Conservation (phyloP, 2,888 invertebrate species). For the Caenorhabditis sp. region DNA sequence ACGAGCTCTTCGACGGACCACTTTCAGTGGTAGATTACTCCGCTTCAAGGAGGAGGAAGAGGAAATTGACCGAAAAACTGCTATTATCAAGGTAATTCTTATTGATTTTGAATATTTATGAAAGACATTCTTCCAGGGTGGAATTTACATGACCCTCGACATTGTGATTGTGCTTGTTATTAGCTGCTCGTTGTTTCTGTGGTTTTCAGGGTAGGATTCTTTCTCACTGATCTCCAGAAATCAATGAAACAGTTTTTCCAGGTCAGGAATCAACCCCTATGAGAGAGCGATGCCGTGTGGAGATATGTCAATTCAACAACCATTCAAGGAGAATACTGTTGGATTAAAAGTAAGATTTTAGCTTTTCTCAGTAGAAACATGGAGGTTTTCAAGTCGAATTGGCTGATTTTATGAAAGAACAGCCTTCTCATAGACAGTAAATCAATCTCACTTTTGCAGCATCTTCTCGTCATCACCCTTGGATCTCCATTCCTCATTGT, state of each 20-base stretch:
- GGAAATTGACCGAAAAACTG: conserved; percentile 50
- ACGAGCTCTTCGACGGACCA: conserved; percentile 61
- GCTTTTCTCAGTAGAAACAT: too few relatives aligned
- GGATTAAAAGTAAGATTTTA: conserved; percentile 65
- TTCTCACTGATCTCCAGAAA: not conserved
- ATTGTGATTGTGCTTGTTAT: conserved; percentile 69
- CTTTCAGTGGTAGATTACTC: conserved; percentile 71
- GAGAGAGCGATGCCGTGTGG: conserved; percentile 93
- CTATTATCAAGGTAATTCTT: conserved; percentile 32
- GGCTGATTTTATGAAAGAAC: too few relatives aligned
- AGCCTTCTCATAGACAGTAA: not conserved
- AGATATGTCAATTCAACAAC: conserved; percentile 93
- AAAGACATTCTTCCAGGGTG: conserved; percentile 46
- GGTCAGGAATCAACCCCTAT: conserved; percentile 72
- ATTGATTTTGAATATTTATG: not conserved
- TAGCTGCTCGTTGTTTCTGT: conserved; percentile 68
- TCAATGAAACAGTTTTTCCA: conserved; percentile 19
- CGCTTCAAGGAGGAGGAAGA: conserved; percentile 37
- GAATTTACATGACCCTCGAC: conserved; percentile 71
- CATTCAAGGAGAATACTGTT: conserved; percentile 87
- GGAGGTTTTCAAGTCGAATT: too few relatives aligned
- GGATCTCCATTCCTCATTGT: conserved; percentile 76
- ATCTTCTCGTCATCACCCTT: conserved; percentile 76
- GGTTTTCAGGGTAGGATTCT: conserved; percentile 69
- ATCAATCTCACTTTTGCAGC: too few relatives aligned